Evolutionary conservation across 92 coral and sea anemone species (phyloP).

Genomic region (Actinernus sp.): DNA sequence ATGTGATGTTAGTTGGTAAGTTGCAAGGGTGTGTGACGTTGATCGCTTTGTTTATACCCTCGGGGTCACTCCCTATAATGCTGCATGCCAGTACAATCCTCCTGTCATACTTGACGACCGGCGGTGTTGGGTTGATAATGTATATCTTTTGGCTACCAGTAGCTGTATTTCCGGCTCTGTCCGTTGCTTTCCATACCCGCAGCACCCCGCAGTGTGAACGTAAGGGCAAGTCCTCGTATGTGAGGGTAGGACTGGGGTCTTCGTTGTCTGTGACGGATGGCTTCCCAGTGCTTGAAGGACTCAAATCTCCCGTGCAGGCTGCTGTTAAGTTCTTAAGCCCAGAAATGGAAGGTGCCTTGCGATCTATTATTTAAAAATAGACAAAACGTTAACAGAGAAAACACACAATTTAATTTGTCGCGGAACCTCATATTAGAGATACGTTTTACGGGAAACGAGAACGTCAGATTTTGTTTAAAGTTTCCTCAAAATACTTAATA

Average conservation of each 20-base stretch:
- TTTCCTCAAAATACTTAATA: no score
- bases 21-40: slow-evolving; percentile 72
- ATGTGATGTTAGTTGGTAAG: slow-evolving; percentile 65
- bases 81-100: slow-evolving; percentile 68
- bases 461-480: background rate
- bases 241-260: slow-evolving; percentile 53
- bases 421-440: no score
- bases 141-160: slow-evolving; percentile 46
- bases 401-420: background rate
- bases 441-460: no score
- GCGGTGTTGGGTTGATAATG: slow-evolving; percentile 18
- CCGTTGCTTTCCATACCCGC: slow-evolving; percentile 70
- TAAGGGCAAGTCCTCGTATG: slow-evolving; percentile 38
- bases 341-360: slow-evolving; percentile 52
- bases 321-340: slow-evolving; percentile 27
- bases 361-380: slow-evolving; percentile 37
- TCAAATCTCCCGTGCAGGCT: slow-evolving; percentile 54
- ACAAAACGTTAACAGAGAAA: background rate
- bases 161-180: slow-evolving; percentile 78
- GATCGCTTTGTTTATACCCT: slow-evolving; percentile 60
- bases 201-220: slow-evolving; percentile 54
- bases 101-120: slow-evolving; percentile 27
- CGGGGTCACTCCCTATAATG: slow-evolving; percentile 40
- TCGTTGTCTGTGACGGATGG: slow-evolving; percentile 72
- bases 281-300: slow-evolving; percentile 53